These are phyloP conservation scores for Delphinapterus leucas DNA, from an alignment of 2,113 vertebrate species.

Conservation along the genomic window DNA sequence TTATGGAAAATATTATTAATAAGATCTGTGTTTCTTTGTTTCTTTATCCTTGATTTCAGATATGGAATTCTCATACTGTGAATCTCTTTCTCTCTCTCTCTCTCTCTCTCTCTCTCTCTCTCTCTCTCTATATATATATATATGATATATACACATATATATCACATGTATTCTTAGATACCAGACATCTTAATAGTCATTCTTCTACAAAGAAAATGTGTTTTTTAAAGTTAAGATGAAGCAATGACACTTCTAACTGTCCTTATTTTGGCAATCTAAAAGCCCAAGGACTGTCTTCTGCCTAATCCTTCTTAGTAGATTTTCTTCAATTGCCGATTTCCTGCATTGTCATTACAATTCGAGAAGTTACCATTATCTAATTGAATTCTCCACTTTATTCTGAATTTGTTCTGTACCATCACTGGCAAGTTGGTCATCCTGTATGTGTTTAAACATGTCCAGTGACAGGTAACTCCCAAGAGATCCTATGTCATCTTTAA, in stretches of 20 bases:
- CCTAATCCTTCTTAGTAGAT: background rate
- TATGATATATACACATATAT: background rate
- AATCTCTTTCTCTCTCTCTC: background rate
- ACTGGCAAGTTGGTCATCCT: background rate
- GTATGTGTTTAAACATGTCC: background rate
- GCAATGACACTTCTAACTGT: background rate
- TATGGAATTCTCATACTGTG: background rate
- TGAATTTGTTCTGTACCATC: background rate
- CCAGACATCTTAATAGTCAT: background rate
- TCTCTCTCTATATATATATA: background rate
- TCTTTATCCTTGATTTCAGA: background rate
- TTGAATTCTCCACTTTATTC: background rate
- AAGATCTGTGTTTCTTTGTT: background rate
- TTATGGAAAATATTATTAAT: background rate
- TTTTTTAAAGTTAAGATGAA: background rate
- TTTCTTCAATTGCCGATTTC: background rate
- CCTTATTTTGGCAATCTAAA: background rate
- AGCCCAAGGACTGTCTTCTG: background rate
- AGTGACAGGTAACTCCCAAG: background rate
- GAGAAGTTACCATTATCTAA: background rate
- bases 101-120: background rate
- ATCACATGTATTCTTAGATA: background rate
- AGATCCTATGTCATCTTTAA: background rate
- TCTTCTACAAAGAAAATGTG: background rate
- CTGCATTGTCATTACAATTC: background rate